These are phyloP conservation scores for Philotrypesis tridentata DNA, from an alignment of 1,140 invertebrate genomes.

Conservation along the genomic window DNA sequence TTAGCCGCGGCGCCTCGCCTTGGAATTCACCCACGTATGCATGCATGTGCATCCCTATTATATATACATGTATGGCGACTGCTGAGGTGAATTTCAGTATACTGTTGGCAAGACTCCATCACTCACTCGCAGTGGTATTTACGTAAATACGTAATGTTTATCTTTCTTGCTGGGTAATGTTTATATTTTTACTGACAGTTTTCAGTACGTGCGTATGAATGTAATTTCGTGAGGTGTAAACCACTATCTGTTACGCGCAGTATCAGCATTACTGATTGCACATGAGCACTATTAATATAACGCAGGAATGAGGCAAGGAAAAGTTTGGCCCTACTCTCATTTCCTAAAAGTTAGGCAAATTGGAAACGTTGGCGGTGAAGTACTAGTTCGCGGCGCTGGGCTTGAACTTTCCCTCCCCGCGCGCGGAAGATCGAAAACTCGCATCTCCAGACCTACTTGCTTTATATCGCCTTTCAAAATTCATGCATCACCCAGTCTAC, in stretches of 20 bases:
- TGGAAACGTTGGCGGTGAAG: constrained; percentile 13
- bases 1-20: not conserved
- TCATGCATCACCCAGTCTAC: not conserved
- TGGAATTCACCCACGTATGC: constrained; percentile 9
- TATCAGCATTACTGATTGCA: not conserved
- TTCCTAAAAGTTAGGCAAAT: constrained; percentile 31
- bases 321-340: not conserved
- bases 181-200: too few species aligned
- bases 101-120: not conserved
- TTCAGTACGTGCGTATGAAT: not conserved
- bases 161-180: not conserved
- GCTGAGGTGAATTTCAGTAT: not conserved
- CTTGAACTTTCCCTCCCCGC: not conserved
- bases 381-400: not conserved
- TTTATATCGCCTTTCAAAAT: constrained; percentile 6
- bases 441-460: not conserved
- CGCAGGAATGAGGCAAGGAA: constrained; percentile 8
- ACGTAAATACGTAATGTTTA: not conserved
- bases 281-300: too few species aligned
- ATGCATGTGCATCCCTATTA: not conserved
- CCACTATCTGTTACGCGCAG: too few species aligned
- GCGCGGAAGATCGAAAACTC: not conserved
- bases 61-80: not conserved
- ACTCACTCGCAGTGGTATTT: not conserved
- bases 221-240: too few species aligned